Evolutionary conservation across 1,140 invertebrate species (phyloP).

Genomic region (Batillaria attramentaria): DNA sequence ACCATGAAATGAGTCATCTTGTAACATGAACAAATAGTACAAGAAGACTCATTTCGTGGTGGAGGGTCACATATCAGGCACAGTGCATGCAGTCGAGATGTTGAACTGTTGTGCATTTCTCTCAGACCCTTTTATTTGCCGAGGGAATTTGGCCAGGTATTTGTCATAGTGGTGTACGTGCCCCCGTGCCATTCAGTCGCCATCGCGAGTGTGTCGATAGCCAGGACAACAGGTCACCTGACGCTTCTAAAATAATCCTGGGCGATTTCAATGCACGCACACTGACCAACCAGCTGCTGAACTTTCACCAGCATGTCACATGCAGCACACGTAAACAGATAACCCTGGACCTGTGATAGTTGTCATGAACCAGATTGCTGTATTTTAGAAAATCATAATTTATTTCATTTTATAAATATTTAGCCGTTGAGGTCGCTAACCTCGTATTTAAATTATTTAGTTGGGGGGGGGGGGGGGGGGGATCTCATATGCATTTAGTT

Average conservation of each 20-base stretch:
- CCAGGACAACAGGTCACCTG: neutral
- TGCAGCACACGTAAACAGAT: conserved; percentile 6
- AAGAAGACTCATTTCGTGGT: too few species aligned
- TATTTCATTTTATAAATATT: too few species aligned
- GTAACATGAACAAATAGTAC: too few species aligned
- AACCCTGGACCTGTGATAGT: conserved; percentile 26
- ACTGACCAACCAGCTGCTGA: conserved; percentile 1
- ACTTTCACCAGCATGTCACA: conserved; percentile 22
- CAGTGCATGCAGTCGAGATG: neutral
- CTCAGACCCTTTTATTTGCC: conserved; percentile 6
- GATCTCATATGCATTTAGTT: too few species aligned
- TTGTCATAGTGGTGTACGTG: conserved; percentile 3
- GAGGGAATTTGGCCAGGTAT: conserved; percentile 7
- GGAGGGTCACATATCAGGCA: too few species aligned
- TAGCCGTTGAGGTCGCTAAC: too few species aligned
- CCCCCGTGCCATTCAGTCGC: neutral
- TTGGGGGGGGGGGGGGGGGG: too few species aligned
- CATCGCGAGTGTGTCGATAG: neutral
- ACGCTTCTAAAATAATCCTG: neutral
- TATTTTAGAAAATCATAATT: too few species aligned
- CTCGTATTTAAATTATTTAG: too few species aligned
- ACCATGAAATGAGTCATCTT: too few species aligned
- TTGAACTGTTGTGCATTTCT: conserved; percentile 13
- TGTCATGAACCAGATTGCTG: too few species aligned
- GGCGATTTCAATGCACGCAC: conserved; percentile 22